Evolutionary conservation across 2,888 invertebrate species (phyloP).

Genomic region (Xanthia togata): DNA sequence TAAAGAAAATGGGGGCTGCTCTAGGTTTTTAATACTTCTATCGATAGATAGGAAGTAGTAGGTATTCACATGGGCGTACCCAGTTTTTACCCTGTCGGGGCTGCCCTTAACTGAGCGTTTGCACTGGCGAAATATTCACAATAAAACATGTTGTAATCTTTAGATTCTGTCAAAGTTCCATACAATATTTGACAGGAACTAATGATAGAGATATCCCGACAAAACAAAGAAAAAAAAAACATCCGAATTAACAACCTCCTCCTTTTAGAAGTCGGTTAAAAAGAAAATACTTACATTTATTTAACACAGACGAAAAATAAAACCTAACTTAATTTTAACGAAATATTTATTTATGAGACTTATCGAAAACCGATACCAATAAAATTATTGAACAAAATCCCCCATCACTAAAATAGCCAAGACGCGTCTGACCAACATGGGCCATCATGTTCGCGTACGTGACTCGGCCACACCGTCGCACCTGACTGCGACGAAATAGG

Average conservation of each 20-base stretch:
- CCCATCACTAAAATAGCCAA: slow-evolving; percentile 26
- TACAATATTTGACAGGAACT: too few relatives aligned
- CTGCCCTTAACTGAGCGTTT: too few relatives aligned
- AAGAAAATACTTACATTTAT: background rate
- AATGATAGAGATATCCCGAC: too few relatives aligned
- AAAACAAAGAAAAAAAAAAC: too few relatives aligned
- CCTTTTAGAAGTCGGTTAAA: background rate
- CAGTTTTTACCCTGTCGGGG: background rate
- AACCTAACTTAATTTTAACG: background rate
- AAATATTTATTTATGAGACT: background rate
- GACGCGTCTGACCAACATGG: slow-evolving; percentile 38
- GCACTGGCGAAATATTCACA: too few relatives aligned
- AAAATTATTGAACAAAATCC: background rate
- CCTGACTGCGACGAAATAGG: slow-evolving; percentile 74
- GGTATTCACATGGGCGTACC: background rate
- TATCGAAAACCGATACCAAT: background rate
- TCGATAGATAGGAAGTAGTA: background rate
- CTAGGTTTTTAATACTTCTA: background rate
- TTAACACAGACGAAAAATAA: background rate
- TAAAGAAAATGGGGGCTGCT: background rate
- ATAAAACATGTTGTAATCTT: too few relatives aligned
- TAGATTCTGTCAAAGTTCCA: too few relatives aligned
- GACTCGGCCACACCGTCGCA: slow-evolving; percentile 53
- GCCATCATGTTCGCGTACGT: slow-evolving; percentile 58
- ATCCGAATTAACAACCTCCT: too few relatives aligned